Percentiles rank a stretch among this genome's conserved stretches.
phyloP scores from a whole-genome alignment of 2,888 invertebrate species.

The Melipona bicolor region DNA sequence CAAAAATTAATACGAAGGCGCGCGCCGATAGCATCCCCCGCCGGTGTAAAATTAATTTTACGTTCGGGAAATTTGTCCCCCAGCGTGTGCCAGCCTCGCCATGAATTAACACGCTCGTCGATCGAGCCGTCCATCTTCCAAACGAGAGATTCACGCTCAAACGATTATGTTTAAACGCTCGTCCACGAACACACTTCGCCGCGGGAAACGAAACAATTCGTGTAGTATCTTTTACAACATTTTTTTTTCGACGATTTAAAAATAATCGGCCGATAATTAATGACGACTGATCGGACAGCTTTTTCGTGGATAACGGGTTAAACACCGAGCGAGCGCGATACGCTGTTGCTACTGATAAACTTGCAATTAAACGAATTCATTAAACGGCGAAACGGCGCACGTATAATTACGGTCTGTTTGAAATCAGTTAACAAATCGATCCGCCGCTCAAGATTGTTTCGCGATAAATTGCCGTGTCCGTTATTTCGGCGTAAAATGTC shows the following conservation, averaged over 20 bases:
- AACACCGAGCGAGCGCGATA: neutral
- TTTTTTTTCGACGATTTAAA: neutral
- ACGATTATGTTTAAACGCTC: no score
- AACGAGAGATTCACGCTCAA: conserved; percentile 12
- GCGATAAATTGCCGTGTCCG: neutral
- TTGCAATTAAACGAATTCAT: neutral
- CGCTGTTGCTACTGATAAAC: neutral
- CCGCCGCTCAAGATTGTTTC: neutral
- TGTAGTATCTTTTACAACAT: neutral
- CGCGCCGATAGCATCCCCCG: neutral
- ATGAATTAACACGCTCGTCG: neutral
- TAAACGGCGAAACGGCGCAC: neutral
- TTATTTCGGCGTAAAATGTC: neutral
- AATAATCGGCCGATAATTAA: neutral
- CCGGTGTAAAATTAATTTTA: conserved; percentile 33
- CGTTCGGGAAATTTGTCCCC: conserved; percentile 26
- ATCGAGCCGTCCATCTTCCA: neutral
- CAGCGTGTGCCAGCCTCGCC: neutral
- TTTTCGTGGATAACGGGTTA: neutral
- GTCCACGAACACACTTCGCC: neutral
- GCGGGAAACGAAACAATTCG: neutral
- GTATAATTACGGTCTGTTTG: neutral
- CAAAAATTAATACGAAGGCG: conserved; percentile 3
- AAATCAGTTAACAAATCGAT: neutral
- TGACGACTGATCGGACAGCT: neutral